phyloP scores from a whole-genome alignment of 2,797 vertebrate genomes.

The Streptopelia turtur region DNA sequence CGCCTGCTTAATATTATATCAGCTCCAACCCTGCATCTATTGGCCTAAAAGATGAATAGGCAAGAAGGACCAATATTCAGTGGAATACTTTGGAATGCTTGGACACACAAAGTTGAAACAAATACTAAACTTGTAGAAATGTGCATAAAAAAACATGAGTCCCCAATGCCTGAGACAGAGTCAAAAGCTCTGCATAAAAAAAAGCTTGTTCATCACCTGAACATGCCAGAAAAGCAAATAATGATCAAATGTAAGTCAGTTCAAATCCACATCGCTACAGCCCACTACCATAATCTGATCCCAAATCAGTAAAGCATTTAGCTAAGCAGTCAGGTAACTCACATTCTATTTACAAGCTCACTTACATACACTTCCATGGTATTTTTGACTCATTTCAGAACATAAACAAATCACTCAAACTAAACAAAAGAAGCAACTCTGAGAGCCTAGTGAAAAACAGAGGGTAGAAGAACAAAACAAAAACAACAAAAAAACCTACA shows the following conservation, averaged over 20 bases:
- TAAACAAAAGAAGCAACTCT: not conserved
- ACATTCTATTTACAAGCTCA: not conserved
- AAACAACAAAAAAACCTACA: too few relatives aligned
- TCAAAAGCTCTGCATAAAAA: not conserved
- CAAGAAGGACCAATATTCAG: rapidly evolving
- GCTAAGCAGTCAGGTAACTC: not conserved
- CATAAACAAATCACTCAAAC: not conserved
- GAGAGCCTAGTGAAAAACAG: not conserved
- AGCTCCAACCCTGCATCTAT: not conserved
- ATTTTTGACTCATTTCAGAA: not conserved
- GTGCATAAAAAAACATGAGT: not conserved
- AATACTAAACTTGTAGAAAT: not conserved
- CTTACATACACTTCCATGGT: not conserved
- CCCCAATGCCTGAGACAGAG: not conserved
- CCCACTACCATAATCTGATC: not conserved
- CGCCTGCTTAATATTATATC: not conserved
- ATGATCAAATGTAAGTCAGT: not conserved
- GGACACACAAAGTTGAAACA: not conserved
- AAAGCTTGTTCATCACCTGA: not conserved
- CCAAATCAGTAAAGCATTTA: not conserved
- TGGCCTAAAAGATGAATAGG: not conserved
- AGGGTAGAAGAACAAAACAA: not conserved
- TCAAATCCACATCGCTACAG: not conserved
- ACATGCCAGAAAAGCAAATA: not conserved
- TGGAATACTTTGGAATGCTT: not conserved